These are phyloP conservation scores for Chionoecetes opilio DNA, from an alignment of 1,140 invertebrate genomes.

Conservation along the genomic window DNA sequence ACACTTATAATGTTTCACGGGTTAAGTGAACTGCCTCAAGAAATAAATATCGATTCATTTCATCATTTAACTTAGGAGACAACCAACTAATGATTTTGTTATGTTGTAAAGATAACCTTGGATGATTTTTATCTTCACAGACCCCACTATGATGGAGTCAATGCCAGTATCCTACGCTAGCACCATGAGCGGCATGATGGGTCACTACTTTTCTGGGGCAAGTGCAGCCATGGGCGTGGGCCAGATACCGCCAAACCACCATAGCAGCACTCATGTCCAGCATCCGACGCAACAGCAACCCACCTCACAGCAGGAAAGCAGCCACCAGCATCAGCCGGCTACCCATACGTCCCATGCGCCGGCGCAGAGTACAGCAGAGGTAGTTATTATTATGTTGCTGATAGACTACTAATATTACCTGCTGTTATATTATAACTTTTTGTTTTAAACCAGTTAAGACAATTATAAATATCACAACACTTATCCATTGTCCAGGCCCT, in stretches of 20 bases:
- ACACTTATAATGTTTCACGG: neutral
- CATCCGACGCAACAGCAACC: slow-evolving; percentile 66
- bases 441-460: neutral
- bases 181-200: slow-evolving; percentile 77
- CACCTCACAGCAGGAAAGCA: slow-evolving; percentile 54
- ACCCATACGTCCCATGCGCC: slow-evolving; percentile 67
- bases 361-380: slow-evolving; percentile 65
- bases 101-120: neutral
- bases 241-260: slow-evolving; percentile 63
- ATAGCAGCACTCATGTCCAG: slow-evolving; percentile 62
- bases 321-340: slow-evolving; percentile 67
- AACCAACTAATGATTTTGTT: neutral
- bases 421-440: neutral
- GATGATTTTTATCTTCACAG: slow-evolving; percentile 60
- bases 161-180: slow-evolving; percentile 77
- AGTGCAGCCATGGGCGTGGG: slow-evolving; percentile 71
- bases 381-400: neutral
- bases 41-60: neutral
- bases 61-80: neutral
- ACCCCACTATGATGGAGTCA: slow-evolving; percentile 76
- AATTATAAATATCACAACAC: neutral
- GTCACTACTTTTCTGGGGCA: slow-evolving; percentile 65
- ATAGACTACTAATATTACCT: neutral
- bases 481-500: slow-evolving; percentile 55
- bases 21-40: neutral